A percentile compares a stretch with the other conserved stretches of the same genome.
These are phyloP conservation scores for Pogonophryne albipinna DNA, from an alignment of 2,797 vertebrate genomes.

Conservation along the genomic window DNA sequence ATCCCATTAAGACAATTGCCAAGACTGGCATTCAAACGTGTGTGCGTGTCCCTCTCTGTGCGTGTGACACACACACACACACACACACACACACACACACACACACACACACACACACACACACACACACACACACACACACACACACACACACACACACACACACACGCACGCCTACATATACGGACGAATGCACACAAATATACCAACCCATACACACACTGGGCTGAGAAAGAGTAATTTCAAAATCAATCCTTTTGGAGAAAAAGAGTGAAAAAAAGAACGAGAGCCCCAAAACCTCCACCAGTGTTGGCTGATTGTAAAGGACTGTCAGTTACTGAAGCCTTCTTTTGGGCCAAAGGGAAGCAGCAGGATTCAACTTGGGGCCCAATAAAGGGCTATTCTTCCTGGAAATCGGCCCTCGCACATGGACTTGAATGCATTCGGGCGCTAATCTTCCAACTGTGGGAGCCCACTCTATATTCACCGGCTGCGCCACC, in stretches of 20 bases:
- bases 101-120: conserved; percentile 3
- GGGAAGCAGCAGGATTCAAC: conserved; percentile 90
- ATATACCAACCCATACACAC: conserved; percentile 55
- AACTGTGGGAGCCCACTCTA: conserved; percentile 89
- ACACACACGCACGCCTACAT: too few relatives aligned
- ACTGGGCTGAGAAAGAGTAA: conserved; percentile 64
- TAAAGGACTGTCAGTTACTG: conserved; percentile 88
- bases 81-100: conserved; percentile 23
- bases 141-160: too few relatives aligned
- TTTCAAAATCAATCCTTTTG: conserved; percentile 77
- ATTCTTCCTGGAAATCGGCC: conserved; percentile 90
- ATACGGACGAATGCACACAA: conserved; percentile 56
- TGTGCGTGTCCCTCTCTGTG: conserved; percentile 17
- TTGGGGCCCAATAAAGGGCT: conserved; percentile 87
- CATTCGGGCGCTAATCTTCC: conserved; percentile 83
- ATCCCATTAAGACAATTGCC: conserved; percentile 83
- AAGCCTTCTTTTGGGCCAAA: conserved; percentile 83
- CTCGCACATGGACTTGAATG: conserved; percentile 89
- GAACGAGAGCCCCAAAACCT: conserved; percentile 67
- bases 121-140: conserved; percentile 23
- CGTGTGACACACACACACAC: conserved; percentile 18
- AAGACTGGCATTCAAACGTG: conserved; percentile 73
- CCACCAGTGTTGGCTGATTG: conserved; percentile 83
- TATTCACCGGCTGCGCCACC: conserved; percentile 86
- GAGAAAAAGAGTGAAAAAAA: conserved; percentile 51